Percentiles rank a stretch among this genome's conserved stretches.
These are phyloP conservation scores for Ammodramus savannarum DNA, from an alignment of 2,113 vertebrate species.

Conservation along the genomic window DNA sequence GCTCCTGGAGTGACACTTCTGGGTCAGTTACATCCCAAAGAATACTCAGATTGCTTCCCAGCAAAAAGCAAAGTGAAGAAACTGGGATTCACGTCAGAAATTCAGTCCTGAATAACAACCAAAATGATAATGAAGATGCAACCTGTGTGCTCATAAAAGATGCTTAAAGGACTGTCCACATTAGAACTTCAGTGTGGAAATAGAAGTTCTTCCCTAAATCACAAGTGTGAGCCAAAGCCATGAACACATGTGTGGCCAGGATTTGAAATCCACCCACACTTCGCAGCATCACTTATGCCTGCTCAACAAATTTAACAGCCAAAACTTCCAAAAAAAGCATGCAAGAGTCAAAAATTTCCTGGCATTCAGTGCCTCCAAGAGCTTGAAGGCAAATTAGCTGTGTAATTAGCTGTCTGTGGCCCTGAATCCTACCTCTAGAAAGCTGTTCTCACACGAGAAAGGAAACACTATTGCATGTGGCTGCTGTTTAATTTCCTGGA, in stretches of 20 bases:
- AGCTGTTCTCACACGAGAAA: background rate
- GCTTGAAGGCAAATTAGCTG: constrained; percentile 16
- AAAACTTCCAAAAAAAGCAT: background rate
- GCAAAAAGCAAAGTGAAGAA: background rate
- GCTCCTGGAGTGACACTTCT: background rate
- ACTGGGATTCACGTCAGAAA: background rate
- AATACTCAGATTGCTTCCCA: background rate
- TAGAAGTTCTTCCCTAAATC: background rate
- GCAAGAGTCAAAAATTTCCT: background rate
- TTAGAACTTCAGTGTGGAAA: background rate
- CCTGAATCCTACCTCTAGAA: background rate
- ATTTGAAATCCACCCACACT: background rate
- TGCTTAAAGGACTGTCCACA: background rate
- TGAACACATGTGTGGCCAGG: background rate
- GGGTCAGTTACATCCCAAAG: background rate
- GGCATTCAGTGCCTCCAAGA: background rate
- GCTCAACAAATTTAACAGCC: background rate
- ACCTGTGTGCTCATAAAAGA: background rate
- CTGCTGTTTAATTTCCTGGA: background rate
- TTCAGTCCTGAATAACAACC: background rate
- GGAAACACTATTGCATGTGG: background rate
- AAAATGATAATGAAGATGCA: background rate
- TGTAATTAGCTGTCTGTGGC: background rate
- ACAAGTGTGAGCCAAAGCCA: background rate
- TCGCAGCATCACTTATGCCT: background rate